Evolutionary conservation across 2,797 vertebrate species (phyloP).

Genomic region (Cynopterus sphinx): DNA sequence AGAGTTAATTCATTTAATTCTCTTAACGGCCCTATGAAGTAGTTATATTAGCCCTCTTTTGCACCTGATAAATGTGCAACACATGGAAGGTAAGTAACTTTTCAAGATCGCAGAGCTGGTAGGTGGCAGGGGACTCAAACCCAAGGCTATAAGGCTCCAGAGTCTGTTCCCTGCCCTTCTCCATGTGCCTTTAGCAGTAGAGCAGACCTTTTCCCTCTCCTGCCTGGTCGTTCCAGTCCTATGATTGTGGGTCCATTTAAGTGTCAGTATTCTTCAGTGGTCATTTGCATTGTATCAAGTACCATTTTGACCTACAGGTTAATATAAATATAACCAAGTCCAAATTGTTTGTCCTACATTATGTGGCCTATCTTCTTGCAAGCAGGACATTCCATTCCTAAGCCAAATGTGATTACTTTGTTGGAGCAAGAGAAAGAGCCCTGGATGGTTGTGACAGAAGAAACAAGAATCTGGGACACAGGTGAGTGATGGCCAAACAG

Average conservation of each 20-base stretch:
- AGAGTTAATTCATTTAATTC: background rate
- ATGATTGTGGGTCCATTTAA: background rate
- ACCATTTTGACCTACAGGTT: background rate
- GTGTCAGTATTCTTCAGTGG: background rate
- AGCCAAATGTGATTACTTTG: constrained; percentile 53
- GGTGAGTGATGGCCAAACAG: constrained; percentile 21
- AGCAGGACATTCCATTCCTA: constrained; percentile 33
- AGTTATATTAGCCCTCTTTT: background rate
- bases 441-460: constrained; percentile 24
- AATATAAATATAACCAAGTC: background rate
- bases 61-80: background rate
- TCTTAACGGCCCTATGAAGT: background rate
- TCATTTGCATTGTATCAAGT: background rate
- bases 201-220: background rate
- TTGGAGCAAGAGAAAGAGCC: constrained; percentile 60
- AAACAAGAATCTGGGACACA: background rate
- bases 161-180: background rate
- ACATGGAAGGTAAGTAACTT: background rate
- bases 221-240: background rate
- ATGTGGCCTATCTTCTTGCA: background rate
- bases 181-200: background rate
- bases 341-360: background rate
- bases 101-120: background rate
- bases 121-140: background rate
- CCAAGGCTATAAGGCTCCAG: background rate